These are phyloP conservation scores for Protosalanx chinensis DNA, from an alignment of 2,797 vertebrate genomes.

Conservation along the genomic window DNA sequence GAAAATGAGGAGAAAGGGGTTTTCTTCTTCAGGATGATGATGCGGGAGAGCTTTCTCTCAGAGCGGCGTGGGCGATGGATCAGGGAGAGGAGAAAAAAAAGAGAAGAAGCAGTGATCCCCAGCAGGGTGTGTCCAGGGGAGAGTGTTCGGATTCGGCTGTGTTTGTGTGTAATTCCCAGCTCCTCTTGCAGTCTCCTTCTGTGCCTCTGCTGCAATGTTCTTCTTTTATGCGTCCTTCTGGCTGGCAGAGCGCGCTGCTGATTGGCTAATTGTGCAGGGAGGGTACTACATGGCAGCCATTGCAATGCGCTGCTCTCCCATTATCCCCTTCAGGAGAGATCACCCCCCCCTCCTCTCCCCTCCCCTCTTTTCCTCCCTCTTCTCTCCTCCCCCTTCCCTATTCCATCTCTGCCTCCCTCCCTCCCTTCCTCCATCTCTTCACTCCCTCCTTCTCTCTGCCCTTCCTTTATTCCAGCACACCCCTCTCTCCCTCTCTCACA, in stretches of 20 bases:
- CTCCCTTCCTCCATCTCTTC: conserved; percentile 70
- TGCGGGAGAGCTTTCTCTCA: conserved; percentile 79
- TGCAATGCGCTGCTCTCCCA: conserved; percentile 78
- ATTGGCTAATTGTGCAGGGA: conserved; percentile 85
- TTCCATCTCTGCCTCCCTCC: conserved; percentile 61
- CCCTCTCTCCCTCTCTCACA: conserved; percentile 48
- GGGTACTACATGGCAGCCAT: conserved; percentile 82
- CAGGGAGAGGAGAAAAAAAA: conserved; percentile 50
- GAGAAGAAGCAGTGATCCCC: conserved; percentile 78
- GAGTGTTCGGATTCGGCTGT: conserved; percentile 75
- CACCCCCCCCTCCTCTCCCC: conserved; percentile 43
- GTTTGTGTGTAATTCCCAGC: conserved; percentile 77
- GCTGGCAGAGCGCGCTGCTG: conserved; percentile 73
- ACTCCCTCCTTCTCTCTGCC: conserved; percentile 64
- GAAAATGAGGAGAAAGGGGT: conserved; percentile 76
- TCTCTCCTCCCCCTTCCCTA: conserved; percentile 41
- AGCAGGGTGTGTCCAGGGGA: conserved; percentile 84
- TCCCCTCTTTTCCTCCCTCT: conserved; percentile 29
- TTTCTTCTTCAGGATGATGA: conserved; percentile 72
- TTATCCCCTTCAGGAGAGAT: conserved; percentile 82
- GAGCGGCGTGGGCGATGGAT: conserved; percentile 77
- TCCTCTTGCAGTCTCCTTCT: conserved; percentile 80
- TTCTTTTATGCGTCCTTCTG: conserved; percentile 84
- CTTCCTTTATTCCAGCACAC: conserved; percentile 70
- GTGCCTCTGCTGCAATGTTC: conserved; percentile 85